A percentile compares a stretch with the other conserved stretches of the same genome.
Evolutionary conservation across 2,888 invertebrate genomes (phyloP).

Genomic region (Brachyopa scutellaris): DNA sequence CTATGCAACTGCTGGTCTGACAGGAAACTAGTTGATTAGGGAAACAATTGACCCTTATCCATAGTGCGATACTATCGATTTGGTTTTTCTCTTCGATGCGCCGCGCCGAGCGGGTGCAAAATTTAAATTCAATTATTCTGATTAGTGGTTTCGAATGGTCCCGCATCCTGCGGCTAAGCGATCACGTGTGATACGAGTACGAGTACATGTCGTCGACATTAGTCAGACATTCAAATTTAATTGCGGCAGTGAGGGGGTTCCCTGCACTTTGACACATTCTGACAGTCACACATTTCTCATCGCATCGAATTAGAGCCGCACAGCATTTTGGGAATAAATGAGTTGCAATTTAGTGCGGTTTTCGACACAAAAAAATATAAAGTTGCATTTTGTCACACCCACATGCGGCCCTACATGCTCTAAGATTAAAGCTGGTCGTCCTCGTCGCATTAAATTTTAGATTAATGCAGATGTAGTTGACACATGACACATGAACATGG

Average conservation of each 20-base stretch:
- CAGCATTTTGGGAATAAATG: constrained; percentile 58
- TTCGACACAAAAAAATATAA: constrained; percentile 1
- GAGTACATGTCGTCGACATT: constrained; percentile 70
- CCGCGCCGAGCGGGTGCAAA: no score
- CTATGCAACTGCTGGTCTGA: not conserved
- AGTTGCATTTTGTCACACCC: constrained; percentile 65
- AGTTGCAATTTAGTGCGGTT: constrained; percentile 65
- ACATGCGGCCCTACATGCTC: constrained; percentile 14
- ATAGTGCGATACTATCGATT: not conserved
- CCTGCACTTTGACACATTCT: constrained; percentile 51
- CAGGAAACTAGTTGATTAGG: constrained; percentile 54
- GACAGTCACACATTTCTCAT: constrained; percentile 43
- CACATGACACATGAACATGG: not conserved
- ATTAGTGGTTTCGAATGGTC: constrained; percentile 71
- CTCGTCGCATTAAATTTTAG: not conserved
- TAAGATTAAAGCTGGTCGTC: not conserved
- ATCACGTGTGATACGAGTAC: constrained; percentile 73
- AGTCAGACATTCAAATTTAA: constrained; percentile 60
- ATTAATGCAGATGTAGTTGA: no score
- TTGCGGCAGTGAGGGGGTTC: constrained; percentile 3
- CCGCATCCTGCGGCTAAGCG: constrained; percentile 72
- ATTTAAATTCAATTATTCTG: constrained; percentile 73
- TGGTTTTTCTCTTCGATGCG: not conserved
- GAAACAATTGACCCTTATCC: constrained; percentile 62
- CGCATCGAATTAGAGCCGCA: constrained; percentile 52